A percentile compares a stretch with the other conserved stretches of the same genome.
Conservation (phyloP, 1,140 invertebrate species). For the Tetragnatha versicolor region DNA sequence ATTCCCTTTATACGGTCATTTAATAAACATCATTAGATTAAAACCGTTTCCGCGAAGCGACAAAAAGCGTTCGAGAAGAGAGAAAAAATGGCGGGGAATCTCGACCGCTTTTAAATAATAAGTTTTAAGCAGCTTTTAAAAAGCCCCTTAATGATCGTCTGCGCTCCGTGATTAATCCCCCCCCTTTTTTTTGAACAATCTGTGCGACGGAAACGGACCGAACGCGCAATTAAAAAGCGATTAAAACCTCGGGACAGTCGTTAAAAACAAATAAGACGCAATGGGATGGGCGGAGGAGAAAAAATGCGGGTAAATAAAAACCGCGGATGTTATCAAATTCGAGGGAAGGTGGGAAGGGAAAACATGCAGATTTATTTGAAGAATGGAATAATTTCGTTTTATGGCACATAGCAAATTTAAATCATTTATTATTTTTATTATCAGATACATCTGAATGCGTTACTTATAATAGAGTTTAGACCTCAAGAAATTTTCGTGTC, state of each 20-base stretch:
- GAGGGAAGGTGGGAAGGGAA: no score
- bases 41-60: background rate
- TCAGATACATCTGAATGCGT: no score
- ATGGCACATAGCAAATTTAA: no score
- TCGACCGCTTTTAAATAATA: background rate
- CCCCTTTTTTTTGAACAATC: background rate
- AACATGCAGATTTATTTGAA: no score
- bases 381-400: no score
- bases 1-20: no score
- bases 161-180: background rate
- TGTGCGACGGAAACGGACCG: background rate
- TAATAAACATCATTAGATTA: no score
- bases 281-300: background rate
- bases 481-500: no score
- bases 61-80: background rate
- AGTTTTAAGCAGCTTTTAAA: background rate
- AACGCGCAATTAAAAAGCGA: conserved; percentile 23
- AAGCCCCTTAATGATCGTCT: background rate
- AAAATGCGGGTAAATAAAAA: no score
- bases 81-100: background rate
- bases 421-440: no score
- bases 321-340: no score
- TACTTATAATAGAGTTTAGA: no score
- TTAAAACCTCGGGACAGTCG: background rate
- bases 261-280: background rate